Conservation (phyloP, 2,888 invertebrate genomes). For the Eupithecia centaureata region DNA sequence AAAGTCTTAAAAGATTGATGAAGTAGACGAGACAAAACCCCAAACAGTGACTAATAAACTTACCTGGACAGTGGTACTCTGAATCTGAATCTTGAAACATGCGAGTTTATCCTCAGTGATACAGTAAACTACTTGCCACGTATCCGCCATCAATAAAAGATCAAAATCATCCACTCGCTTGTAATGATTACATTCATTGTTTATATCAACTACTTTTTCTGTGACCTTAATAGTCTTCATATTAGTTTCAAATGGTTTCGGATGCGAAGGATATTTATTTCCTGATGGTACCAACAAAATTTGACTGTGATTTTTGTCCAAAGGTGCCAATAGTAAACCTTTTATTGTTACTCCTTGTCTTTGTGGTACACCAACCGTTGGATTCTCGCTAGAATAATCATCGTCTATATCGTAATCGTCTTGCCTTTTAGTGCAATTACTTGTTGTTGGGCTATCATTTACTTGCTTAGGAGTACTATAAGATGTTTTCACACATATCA, state of each 20-base stretch:
- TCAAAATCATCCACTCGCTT: not conserved
- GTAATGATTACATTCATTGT: not conserved
- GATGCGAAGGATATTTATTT: not conserved
- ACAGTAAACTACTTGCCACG: constrained; percentile 2
- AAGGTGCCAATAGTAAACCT: not conserved
- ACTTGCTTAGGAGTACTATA: not conserved
- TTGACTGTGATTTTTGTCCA: not conserved
- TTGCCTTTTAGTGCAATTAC: not conserved
- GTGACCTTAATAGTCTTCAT: not conserved
- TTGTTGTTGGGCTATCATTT: not conserved
- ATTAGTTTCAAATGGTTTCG: not conserved
- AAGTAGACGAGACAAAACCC: not conserved
- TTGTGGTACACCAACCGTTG: not conserved
- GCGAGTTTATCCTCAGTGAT: not conserved
- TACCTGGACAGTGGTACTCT: not conserved
- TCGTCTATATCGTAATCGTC: not conserved
- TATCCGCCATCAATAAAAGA: constrained; percentile 8
- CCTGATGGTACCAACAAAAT: not conserved
- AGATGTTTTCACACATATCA: not conserved
- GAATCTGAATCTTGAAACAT: not conserved
- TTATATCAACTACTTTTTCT: not conserved
- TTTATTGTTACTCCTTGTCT: not conserved
- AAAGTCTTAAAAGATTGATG: not conserved
- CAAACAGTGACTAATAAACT: not conserved
- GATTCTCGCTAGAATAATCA: not conserved